A percentile compares a stretch with the other conserved stretches of the same genome.
phyloP scores from a whole-genome alignment of 2,888 invertebrate species.

The Pinctada fucata region DNA sequence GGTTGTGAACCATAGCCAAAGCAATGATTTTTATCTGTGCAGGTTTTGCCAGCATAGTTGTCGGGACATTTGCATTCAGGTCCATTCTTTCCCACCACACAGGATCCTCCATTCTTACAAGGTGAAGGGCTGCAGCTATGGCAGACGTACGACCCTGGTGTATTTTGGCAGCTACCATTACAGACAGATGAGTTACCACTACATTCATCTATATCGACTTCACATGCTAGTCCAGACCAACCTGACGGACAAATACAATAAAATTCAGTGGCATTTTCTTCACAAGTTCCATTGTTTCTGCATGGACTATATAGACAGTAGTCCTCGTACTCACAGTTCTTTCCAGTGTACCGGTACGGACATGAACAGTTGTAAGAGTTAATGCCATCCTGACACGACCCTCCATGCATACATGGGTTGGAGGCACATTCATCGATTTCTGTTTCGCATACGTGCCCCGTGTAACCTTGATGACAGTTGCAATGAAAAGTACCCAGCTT shows the following conservation, averaged over 20 bases:
- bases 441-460: slow-evolving; percentile 85
- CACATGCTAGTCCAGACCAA: slow-evolving; percentile 20
- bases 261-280: background rate
- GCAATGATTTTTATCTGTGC: slow-evolving; percentile 15
- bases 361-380: slow-evolving; percentile 48
- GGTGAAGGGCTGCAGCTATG: background rate
- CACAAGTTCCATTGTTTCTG: slow-evolving; percentile 22
- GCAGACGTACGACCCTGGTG: slow-evolving; percentile 8
- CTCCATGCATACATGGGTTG: slow-evolving; percentile 79
- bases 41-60: slow-evolving; percentile 2
- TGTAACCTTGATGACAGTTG: slow-evolving; percentile 86
- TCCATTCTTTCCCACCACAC: background rate
- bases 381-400: background rate
- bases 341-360: background rate
- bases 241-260: slow-evolving; percentile 1
- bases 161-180: slow-evolving; percentile 5
- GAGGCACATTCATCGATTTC: slow-evolving; percentile 73
- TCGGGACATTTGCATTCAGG: slow-evolving; percentile 2
- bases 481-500: slow-evolving; percentile 5
- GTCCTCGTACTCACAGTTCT: slow-evolving; percentile 6
- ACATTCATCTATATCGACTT: slow-evolving; percentile 24
- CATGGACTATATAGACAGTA: slow-evolving; percentile 11
- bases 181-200: background rate
- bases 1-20: background rate
- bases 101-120: slow-evolving; percentile 21